Conservation (phyloP, 2,797 vertebrate genomes). For the Protonibea diacanthus region DNA sequence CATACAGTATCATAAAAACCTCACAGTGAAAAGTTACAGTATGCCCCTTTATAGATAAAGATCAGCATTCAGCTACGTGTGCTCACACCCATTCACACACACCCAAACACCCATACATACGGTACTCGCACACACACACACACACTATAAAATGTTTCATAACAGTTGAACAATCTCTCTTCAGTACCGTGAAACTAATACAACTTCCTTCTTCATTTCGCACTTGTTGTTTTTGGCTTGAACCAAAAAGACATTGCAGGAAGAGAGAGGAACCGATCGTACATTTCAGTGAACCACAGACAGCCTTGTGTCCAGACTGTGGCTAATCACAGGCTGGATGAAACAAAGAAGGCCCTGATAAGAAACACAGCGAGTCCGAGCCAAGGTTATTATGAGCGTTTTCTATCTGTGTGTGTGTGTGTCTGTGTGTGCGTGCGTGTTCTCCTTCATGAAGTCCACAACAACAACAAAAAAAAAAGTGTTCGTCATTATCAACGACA, state of each 20-base stretch:
- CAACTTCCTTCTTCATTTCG: conserved; percentile 68
- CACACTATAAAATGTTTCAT: conserved; percentile 71
- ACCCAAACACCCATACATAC: conserved; percentile 20
- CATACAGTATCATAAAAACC: conserved; percentile 82
- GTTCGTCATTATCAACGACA: conserved; percentile 60
- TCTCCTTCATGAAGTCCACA: conserved; percentile 64
- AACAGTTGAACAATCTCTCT: conserved; percentile 71
- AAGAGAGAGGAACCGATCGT: conserved; percentile 53
- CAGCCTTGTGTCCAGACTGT: conserved; percentile 45
- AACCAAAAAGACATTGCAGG: conserved; percentile 68
- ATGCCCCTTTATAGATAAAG: conserved; percentile 80
- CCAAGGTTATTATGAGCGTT: conserved; percentile 60
- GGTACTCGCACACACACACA: conserved; percentile 38
- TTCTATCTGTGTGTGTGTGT: conserved; percentile 40
- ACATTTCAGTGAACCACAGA: conserved; percentile 64
- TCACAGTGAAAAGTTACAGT: conserved; percentile 87
- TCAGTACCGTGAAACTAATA: conserved; percentile 67
- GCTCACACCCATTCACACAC: conserved; percentile 47
- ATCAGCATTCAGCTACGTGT: conserved; percentile 75
- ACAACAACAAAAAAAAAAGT: conserved; percentile 50
- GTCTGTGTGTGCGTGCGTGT: conserved; percentile 4
- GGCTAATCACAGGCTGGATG: conserved; percentile 59
- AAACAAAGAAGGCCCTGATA: conserved; percentile 73
- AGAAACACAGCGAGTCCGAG: conserved; percentile 65
- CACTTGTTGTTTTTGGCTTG: conserved; percentile 65